Percentiles rank a stretch among this genome's conserved stretches.
Evolutionary conservation across 92 coral and sea anemone species (phyloP).

Genomic region (Epizoanthus illoricatus): DNA sequence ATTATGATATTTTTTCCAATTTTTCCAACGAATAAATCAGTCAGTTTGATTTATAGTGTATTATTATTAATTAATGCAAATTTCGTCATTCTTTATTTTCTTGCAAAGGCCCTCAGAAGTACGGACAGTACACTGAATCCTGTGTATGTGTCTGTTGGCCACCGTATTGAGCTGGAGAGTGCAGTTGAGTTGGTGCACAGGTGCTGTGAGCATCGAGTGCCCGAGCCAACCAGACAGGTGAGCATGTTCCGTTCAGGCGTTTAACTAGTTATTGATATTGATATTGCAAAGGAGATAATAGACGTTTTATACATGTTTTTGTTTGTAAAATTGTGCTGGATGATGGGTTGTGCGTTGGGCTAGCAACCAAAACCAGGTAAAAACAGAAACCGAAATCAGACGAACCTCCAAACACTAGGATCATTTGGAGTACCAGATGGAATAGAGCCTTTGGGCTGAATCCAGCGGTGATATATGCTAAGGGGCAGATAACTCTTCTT

Average conservation of each 20-base stretch:
- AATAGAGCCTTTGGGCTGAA: no score
- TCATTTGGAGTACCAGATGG: no score
- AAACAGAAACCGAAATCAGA: no score
- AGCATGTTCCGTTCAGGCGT: background rate
- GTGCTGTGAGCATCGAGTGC: constrained; percentile 77
- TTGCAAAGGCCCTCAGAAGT: constrained; percentile 71
- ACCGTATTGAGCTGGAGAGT: constrained; percentile 78
- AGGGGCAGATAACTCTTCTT: no score
- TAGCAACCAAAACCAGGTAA: no score
- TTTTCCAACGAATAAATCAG: no score
- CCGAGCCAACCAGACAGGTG: constrained; percentile 97
- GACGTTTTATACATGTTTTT: background rate
- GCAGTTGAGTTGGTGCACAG: constrained; percentile 68
- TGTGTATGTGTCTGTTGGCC: constrained; percentile 90
- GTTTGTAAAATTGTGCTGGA: no score
- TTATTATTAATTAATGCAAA: background rate
- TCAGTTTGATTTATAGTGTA: background rate
- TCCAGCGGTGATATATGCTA: no score
- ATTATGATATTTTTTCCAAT: no score
- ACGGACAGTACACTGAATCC: constrained; percentile 67
- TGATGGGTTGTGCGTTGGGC: no score
- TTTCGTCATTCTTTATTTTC: background rate
- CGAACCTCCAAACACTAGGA: no score
- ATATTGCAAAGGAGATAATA: no score
- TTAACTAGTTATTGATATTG: background rate